Evolutionary conservation across 2,113 vertebrate species (phyloP).

Genomic region (Shinisaurus crocodilurus): DNA sequence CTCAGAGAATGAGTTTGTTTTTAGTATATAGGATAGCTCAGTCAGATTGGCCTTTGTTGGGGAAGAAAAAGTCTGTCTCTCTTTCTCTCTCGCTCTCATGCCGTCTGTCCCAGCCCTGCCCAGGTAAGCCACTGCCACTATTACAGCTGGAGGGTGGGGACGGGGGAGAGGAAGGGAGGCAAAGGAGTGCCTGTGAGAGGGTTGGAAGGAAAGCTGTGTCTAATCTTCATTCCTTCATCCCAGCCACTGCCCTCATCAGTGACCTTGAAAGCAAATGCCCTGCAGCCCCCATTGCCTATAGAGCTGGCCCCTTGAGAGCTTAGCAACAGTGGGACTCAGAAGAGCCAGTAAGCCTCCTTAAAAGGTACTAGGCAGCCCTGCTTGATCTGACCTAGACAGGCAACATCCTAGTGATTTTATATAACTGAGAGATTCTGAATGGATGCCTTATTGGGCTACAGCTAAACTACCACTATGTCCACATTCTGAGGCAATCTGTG

Average conservation of each 20-base stretch:
- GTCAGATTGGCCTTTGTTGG: background rate
- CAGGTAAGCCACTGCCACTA: background rate
- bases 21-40: background rate
- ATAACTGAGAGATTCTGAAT: background rate
- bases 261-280: background rate
- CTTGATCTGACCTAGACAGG: background rate
- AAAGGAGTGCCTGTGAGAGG: background rate
- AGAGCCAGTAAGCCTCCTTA: background rate
- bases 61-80: no score
- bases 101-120: no score
- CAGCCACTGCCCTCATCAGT: background rate
- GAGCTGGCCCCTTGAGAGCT: background rate
- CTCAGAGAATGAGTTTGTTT: background rate
- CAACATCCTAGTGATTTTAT: background rate
- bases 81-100: no score
- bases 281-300: background rate
- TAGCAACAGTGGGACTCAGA: background rate
- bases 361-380: background rate
- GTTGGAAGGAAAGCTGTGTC: background rate
- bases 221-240: background rate
- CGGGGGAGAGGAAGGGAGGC: background rate
- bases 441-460: background rate
- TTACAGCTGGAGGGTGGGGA: background rate
- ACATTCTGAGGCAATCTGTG: background rate
- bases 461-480: background rate